Percentiles rank a stretch among this genome's conserved stretches.
Evolutionary conservation across 2,797 vertebrate genomes (phyloP).

Genomic region (Staurois parvus): DNA sequence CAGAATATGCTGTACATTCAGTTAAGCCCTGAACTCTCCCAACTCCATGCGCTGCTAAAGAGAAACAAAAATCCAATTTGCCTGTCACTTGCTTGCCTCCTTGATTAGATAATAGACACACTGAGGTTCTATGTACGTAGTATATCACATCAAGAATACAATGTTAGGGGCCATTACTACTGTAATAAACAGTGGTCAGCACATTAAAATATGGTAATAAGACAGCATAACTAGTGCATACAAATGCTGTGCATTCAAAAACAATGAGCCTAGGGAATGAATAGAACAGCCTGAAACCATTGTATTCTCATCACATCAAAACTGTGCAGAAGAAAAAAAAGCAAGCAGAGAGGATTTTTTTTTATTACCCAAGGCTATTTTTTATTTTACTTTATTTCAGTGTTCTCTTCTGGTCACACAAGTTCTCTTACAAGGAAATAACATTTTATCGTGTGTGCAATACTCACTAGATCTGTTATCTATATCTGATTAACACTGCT

Average conservation of each 20-base stretch:
- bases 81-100: slow-evolving; percentile 49
- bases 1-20: slow-evolving; percentile 8
- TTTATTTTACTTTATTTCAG: slow-evolving; percentile 72
- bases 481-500: slow-evolving; percentile 61
- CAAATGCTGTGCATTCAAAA: slow-evolving; percentile 41
- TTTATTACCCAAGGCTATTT: slow-evolving; percentile 77
- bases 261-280: slow-evolving; percentile 44
- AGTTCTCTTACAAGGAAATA: slow-evolving; percentile 68
- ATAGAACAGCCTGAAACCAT: slow-evolving; percentile 24
- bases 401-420: slow-evolving; percentile 71
- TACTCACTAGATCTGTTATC: slow-evolving; percentile 53
- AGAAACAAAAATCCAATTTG: slow-evolving; percentile 54
- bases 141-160: slow-evolving; percentile 55
- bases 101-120: slow-evolving; percentile 60
- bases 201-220: slow-evolving; percentile 57
- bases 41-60: slow-evolving; percentile 33
- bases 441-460: slow-evolving; percentile 65
- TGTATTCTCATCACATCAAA: slow-evolving; percentile 38
- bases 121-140: slow-evolving; percentile 40
- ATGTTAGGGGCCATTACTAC: slow-evolving; percentile 49
- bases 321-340: slow-evolving; percentile 34
- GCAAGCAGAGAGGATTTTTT: slow-evolving; percentile 65
- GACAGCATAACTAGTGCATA: slow-evolving; percentile 33
- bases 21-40: slow-evolving; percentile 35
- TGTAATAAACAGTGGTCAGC: slow-evolving; percentile 54